phyloP scores from a whole-genome alignment of 1,140 invertebrate genomes.

The Saccostrea glomerata region DNA sequence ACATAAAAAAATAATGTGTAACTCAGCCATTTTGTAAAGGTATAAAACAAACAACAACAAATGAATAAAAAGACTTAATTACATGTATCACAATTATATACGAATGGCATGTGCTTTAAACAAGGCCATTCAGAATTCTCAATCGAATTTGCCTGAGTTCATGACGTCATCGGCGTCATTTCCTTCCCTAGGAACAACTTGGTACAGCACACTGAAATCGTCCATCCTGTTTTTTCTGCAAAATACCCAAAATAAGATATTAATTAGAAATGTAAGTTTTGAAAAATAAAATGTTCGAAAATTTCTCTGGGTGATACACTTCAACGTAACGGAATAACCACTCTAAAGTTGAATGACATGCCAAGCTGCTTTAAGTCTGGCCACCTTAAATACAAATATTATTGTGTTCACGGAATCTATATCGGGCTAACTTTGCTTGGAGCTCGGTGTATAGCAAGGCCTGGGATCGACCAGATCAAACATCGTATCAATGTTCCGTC shows the following conservation, averaged over 20 bases:
- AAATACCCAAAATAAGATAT: not conserved
- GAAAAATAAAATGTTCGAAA: not conserved
- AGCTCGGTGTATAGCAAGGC: not conserved
- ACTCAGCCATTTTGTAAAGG: no score
- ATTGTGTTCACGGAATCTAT: not conserved
- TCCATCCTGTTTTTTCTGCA: constrained; percentile 6
- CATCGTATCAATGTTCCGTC: not conserved
- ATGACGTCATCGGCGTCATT: not conserved
- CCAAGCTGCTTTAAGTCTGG: not conserved
- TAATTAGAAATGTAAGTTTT: not conserved
- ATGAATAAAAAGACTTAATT: no score
- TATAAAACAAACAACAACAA: no score
- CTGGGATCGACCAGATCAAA: not conserved
- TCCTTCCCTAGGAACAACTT: not conserved
- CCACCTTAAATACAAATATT: not conserved
- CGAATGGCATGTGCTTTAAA: no score
- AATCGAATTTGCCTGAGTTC: no score
- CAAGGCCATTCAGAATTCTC: no score
- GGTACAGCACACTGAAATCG: constrained; percentile 3
- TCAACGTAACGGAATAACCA: not conserved
- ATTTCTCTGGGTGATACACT: not conserved
- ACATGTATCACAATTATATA: no score
- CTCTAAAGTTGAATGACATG: not conserved
- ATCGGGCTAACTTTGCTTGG: not conserved
- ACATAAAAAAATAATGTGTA: no score